Evolutionary conservation across 2,113 vertebrate genomes (phyloP).

Genomic region (Anguilla japonica): DNA sequence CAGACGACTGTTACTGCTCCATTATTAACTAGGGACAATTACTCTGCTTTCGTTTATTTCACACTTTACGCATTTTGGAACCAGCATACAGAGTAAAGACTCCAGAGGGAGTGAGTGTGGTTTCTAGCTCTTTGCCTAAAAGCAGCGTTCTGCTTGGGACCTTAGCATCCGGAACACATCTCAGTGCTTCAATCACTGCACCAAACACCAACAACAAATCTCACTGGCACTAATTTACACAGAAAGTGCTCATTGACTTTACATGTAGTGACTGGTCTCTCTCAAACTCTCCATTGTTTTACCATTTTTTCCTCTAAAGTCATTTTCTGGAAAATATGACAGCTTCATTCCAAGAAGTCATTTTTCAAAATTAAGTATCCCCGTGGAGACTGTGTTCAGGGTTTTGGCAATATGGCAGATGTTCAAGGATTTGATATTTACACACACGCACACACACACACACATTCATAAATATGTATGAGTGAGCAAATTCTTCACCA

Average conservation of each 20-base stretch:
- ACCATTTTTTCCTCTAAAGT: neutral
- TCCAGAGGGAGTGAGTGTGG: neutral
- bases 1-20: too few relatives aligned
- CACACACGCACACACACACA: too few relatives aligned
- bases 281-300: neutral
- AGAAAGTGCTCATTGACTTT: neutral
- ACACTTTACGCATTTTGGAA: too few relatives aligned
- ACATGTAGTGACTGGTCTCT: neutral
- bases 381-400: neutral
- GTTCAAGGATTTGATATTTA: neutral
- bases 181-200: neutral
- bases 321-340: neutral
- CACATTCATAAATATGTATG: too few relatives aligned
- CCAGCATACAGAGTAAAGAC: too few relatives aligned
- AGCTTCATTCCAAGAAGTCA: neutral
- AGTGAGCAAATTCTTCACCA: too few relatives aligned
- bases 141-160: neutral
- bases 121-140: neutral
- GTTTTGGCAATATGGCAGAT: neutral
- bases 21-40: too few relatives aligned
- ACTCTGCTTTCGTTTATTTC: too few relatives aligned
- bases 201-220: neutral
- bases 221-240: neutral
- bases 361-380: neutral
- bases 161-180: neutral